Evolutionary conservation across 2,888 invertebrate species (phyloP).

Genomic region (Leucania comma): DNA sequence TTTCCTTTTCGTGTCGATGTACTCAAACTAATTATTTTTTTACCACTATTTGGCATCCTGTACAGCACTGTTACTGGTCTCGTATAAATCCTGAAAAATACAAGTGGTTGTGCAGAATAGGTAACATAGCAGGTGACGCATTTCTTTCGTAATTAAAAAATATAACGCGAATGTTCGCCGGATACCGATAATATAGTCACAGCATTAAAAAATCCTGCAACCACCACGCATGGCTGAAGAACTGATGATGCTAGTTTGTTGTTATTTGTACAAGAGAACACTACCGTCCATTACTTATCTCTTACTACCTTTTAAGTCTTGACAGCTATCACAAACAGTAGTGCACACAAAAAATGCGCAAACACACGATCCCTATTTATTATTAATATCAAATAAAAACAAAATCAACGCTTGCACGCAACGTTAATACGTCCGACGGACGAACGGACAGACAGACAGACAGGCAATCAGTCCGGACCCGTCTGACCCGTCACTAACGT

Average conservation of each 20-base stretch:
- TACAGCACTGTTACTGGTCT: no score
- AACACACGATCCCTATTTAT: constrained; percentile 50
- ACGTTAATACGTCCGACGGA: constrained; percentile 60
- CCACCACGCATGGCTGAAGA: background rate
- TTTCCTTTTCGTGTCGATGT: no score
- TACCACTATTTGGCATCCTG: no score
- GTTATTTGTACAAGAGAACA: background rate
- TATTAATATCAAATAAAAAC: constrained; percentile 62
- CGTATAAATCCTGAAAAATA: no score
- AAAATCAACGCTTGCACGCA: constrained; percentile 67
- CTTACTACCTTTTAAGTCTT: background rate
- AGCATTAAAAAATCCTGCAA: no score
- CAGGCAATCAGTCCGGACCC: constrained; percentile 77
- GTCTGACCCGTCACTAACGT: constrained; percentile 66
- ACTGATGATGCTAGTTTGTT: background rate
- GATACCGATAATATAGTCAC: no score
- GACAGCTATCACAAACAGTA: constrained; percentile 19
- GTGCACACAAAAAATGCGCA: constrained; percentile 22
- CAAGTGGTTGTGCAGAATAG: no score
- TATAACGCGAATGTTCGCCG: no score
- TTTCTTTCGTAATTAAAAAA: no score
- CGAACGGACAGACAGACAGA: constrained; percentile 72
- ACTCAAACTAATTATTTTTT: no score
- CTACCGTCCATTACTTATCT: background rate
- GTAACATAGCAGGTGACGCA: no score